Base-by-base conservation (phyloP, 2,797 vertebrate species). In the Tragelaphus eurycerus region DNA sequence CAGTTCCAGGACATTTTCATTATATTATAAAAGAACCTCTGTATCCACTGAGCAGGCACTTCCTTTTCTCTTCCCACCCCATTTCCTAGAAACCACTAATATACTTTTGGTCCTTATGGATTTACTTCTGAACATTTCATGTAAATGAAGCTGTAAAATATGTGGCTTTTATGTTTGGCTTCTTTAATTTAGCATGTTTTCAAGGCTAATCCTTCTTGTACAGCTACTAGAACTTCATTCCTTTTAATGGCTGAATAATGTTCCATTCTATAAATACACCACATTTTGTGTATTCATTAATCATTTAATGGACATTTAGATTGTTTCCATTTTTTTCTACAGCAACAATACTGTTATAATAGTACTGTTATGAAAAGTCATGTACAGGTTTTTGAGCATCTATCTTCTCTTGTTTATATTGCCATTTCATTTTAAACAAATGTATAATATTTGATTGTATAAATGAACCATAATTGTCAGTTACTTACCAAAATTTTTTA, bases 171-270 rank as follows among this genome's bases (percentile, higher is more conserved):
- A 9, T 90, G 34, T 67, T 55, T 96, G 34, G 13, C 55, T 93
- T 96, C 48, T 90, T 93, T 88, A 57, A 78, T 14, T 74, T 90
- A 55, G 12, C n/a, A 19, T 93, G n/a, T 82, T 96, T 95, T 67
- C 55, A 93, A 12, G 31, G 34, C 88, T 89, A 38, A 43, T 52
- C 19, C 13, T 16, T 46, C 1, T 89, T 90, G 21, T 76, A 78
- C 43, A 13, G 79, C 1, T 60, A 38, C 87, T 4, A 94, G n/a
- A 57, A 86, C 25, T 88, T 86, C 0, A 46, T 55, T 81, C 1
- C 48, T 60, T 84, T 87, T 89, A 94, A 50, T 85, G 43, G 21
- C 13, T 57, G 64, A 71, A 38, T 71, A 71, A 23, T 90, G 60
- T 29, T 86, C 25, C 8, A 48, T 89, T 83, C 74, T 50, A 31